Conservation (phyloP, 2,113 vertebrate species). For the Athene noctua region DNA sequence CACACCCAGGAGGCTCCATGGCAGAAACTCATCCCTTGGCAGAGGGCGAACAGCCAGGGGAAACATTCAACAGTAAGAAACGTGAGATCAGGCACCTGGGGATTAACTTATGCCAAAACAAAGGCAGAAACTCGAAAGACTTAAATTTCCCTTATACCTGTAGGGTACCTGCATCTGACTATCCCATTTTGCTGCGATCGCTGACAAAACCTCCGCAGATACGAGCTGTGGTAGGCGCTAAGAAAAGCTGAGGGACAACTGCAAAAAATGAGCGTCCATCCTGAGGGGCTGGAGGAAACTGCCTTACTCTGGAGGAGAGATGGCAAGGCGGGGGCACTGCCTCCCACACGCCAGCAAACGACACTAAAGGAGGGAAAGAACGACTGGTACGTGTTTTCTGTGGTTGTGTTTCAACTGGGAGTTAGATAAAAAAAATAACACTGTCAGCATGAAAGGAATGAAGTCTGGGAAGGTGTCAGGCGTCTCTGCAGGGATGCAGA, state of each 20-base stretch:
- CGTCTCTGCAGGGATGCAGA: background rate
- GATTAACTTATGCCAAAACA: background rate
- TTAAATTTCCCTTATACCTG: background rate
- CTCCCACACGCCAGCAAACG: background rate
- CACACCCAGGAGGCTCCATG: background rate
- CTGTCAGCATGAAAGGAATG: background rate
- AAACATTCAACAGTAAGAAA: background rate
- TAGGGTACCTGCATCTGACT: background rate
- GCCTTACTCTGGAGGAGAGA: background rate
- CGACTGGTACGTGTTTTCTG: rapidly evolving
- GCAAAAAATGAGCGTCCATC: background rate
- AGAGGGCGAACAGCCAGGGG: background rate
- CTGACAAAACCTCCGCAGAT: background rate
- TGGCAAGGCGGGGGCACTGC: background rate
- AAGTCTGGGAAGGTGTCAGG: background rate
- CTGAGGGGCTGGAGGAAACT: background rate
- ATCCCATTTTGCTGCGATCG: background rate
- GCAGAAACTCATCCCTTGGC: background rate
- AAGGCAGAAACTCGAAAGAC: background rate
- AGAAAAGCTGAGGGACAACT: background rate
- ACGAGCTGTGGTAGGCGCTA: background rate
- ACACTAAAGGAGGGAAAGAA: too few relatives aligned
- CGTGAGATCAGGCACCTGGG: background rate
- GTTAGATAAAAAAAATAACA: background rate
- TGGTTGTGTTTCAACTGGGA: background rate